Conservation (phyloP, 2,113 vertebrate species). For the Labeo rohita region DNA sequence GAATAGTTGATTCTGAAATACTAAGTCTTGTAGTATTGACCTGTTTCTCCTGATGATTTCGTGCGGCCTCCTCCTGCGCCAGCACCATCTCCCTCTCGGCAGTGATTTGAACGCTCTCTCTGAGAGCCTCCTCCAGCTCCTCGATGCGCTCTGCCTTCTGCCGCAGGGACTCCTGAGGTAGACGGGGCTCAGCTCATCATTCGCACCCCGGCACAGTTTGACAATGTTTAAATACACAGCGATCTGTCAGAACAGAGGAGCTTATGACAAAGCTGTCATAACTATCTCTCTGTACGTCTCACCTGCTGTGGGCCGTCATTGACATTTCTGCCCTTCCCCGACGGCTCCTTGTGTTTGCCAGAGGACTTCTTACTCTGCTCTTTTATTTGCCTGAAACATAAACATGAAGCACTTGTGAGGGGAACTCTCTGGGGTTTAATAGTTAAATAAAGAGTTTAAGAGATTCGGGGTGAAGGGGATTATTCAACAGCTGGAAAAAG, state of each 20-base stretch:
- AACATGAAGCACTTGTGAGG: conserved; percentile 32
- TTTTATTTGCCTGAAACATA: conserved; percentile 86
- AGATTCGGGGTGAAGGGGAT: neutral
- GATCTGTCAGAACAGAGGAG: conserved; percentile 9
- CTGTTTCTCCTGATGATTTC: conserved; percentile 95
- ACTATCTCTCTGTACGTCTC: conserved; percentile 54
- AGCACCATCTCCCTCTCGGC: conserved; percentile 98
- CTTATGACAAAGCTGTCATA: neutral
- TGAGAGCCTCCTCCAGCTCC: conserved; percentile 96
- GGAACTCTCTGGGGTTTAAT: neutral
- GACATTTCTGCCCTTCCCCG: conserved; percentile 94
- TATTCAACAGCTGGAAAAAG: neutral
- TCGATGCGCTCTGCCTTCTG: conserved; percentile 97
- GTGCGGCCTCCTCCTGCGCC: conserved; percentile 96
- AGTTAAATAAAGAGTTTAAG: neutral
- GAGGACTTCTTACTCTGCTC: conserved; percentile 96
- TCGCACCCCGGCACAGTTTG: neutral
- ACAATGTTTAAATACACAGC: neutral
- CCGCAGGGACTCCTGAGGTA: conserved; percentile 86
- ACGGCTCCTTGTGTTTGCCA: conserved; percentile 96
- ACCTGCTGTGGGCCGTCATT: conserved; percentile 93
- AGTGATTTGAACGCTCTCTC: conserved; percentile 98
- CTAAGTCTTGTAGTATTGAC: conserved; percentile 70
- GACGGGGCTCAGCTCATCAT: neutral
- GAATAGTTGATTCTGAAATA: neutral